Conservation (phyloP, 2,888 invertebrate genomes). For the Leucozona laternaria region DNA sequence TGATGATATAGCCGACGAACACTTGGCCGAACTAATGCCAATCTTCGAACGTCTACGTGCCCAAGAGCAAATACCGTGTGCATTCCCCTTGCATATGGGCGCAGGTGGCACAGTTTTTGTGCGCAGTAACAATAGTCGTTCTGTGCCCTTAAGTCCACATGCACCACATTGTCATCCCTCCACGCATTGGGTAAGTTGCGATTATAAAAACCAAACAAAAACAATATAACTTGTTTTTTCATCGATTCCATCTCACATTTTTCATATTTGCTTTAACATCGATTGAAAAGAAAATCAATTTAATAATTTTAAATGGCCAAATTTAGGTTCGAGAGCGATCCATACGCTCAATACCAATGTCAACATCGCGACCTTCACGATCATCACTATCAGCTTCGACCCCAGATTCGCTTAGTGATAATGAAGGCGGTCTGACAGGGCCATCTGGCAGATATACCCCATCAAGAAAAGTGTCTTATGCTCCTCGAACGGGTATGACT, state of each 20-base stretch:
- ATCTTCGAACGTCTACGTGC: slow-evolving; percentile 97
- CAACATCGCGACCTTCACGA: slow-evolving; percentile 92
- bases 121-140: slow-evolving; percentile 87
- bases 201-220: slow-evolving; percentile 1
- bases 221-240: slow-evolving; percentile 24
- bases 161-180: slow-evolving; percentile 87
- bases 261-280: not conserved
- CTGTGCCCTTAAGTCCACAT: slow-evolving; percentile 87
- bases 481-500: slow-evolving; percentile 86
- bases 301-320: slow-evolving; percentile 33
- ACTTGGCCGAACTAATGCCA: slow-evolving; percentile 97
- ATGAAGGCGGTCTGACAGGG: slow-evolving; percentile 91
- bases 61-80: slow-evolving; percentile 95
- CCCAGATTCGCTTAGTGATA: slow-evolving; percentile 94
- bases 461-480: slow-evolving; percentile 62
- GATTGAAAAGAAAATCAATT: not conserved
- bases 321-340: slow-evolving; percentile 95
- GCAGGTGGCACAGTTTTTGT: slow-evolving; percentile 87
- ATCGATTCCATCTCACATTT: slow-evolving; percentile 50
- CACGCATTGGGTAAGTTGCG: slow-evolving; percentile 86
- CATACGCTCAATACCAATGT: slow-evolving; percentile 95
- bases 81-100: slow-evolving; percentile 94
- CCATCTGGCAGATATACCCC: slow-evolving; percentile 86
- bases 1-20: slow-evolving; percentile 91
- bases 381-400: slow-evolving; percentile 94